Evolutionary conservation across 2,113 vertebrate species (phyloP), one percentile per base, ranked within the genome.

Genomic region (Agapornis roseicollis): DNA sequence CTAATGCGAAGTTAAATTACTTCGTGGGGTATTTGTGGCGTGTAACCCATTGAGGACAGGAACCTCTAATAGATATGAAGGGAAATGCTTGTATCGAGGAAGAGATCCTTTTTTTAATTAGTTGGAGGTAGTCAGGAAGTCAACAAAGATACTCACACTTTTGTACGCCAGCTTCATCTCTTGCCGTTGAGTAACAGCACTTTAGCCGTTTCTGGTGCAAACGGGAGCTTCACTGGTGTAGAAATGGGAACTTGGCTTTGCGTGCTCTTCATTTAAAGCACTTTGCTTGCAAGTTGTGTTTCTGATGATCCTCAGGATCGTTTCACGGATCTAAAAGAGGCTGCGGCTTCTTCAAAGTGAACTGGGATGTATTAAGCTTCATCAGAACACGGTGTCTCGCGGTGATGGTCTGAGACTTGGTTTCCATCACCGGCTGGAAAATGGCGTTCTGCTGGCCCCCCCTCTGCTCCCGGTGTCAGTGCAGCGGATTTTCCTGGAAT

Each of bases 351-450:
- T 88, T 90, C 47, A 61, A n/a, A 82, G 80, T 12, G 17, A 37
- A 3, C 20, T 66, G 23, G 3, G 41, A 80, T 18, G 64, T 76
- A 35, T 80, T 29, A n/a, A 66, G 47, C 79, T 91, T 83, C 31
- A 33, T 4, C 20, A 33, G 81, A 56, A 61, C 11, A 6, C 14
- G 33, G 58, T 41, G 81, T 50, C 83, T 88, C 41, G 61, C 77
- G 69, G 52, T 28, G 35, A 20, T 77, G n/a, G 56, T 33, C 44
- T 78, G 66, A 58, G 90, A 80, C 37, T 72, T 78, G 50, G 39
- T 58, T 95, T 90, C 82, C n/a, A 33, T 86, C 87, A 72, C 70
- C 53, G 64, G 29, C 14, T 77, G 88, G 82, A 77, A 94, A 96
- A 91, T 88, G 85, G 94, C 44, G 33, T 80, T 90, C 35, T 74